Evolutionary conservation across 2,797 vertebrate genomes (phyloP).

Genomic region (Amblyraja radiata): DNA sequence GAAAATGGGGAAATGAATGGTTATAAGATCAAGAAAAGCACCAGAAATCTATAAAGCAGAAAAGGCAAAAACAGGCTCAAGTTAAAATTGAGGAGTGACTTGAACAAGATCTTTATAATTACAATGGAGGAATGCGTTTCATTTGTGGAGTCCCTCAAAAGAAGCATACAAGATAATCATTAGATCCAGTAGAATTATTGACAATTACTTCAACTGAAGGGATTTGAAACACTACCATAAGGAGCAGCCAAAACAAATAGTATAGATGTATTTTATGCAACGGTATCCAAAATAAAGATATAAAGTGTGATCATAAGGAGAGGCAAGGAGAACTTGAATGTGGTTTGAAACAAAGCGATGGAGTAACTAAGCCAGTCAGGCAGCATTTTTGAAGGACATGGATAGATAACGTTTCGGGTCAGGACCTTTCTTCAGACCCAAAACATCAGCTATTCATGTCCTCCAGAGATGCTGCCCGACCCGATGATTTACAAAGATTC

Average conservation of each 20-base stretch:
- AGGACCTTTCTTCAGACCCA: too few relatives aligned
- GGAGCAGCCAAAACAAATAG: background rate
- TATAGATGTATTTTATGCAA: background rate
- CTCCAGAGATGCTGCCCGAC: too few relatives aligned
- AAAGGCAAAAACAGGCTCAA: background rate
- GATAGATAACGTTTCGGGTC: too few relatives aligned
- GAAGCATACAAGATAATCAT: background rate
- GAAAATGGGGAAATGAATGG: background rate
- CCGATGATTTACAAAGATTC: too few relatives aligned
- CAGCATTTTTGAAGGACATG: too few relatives aligned
- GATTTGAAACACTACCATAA: background rate
- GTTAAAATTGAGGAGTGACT: background rate
- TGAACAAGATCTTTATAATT: background rate
- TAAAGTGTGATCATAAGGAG: background rate
- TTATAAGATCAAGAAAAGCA: background rate
- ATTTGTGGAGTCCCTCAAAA: background rate
- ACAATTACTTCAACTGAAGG: background rate
- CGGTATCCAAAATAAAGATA: background rate
- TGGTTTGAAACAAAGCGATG: background rate
- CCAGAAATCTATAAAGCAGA: background rate
- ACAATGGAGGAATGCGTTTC: background rate
- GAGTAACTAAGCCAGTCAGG: too few relatives aligned
- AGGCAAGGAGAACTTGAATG: too few relatives aligned
- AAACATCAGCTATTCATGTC: too few relatives aligned
- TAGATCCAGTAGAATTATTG: background rate